Conservation (phyloP, 2,113 vertebrate genomes). For the Colaptes auratus region DNA sequence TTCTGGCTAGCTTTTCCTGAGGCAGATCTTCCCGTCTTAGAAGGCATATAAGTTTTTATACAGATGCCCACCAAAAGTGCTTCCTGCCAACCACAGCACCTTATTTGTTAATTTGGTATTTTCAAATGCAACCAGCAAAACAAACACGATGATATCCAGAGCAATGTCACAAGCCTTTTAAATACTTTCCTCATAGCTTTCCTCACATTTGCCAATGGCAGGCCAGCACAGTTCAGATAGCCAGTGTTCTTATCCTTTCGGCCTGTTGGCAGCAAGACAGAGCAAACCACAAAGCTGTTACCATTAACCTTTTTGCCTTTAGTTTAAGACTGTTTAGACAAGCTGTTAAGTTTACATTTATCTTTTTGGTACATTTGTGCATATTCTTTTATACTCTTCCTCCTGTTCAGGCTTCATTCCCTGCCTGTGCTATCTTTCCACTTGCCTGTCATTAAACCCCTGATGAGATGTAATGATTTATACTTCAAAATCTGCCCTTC, state of each 20-base stretch:
- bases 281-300: conserved; percentile 6
- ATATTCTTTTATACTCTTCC: background rate
- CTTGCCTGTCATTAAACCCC: conserved; percentile 50
- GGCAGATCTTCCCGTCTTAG: background rate
- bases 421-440: conserved; percentile 1
- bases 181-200: background rate
- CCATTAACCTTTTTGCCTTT: background rate
- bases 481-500: conserved; percentile 41
- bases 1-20: background rate
- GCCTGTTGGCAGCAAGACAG: conserved; percentile 1
- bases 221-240: background rate
- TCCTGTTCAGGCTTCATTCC: background rate
- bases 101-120: background rate
- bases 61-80: background rate
- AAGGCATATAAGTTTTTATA: background rate
- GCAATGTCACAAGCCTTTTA: background rate
- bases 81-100: rapidly evolving
- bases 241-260: background rate
- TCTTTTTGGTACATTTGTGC: background rate
- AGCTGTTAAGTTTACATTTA: background rate
- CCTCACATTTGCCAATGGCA: background rate
- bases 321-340: background rate
- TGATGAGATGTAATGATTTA: conserved; percentile 52
- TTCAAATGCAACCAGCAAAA: background rate
- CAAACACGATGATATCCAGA: background rate